phyloP scores from a whole-genome alignment of 2,888 invertebrate species.

The Trachelus stipa region DNA sequence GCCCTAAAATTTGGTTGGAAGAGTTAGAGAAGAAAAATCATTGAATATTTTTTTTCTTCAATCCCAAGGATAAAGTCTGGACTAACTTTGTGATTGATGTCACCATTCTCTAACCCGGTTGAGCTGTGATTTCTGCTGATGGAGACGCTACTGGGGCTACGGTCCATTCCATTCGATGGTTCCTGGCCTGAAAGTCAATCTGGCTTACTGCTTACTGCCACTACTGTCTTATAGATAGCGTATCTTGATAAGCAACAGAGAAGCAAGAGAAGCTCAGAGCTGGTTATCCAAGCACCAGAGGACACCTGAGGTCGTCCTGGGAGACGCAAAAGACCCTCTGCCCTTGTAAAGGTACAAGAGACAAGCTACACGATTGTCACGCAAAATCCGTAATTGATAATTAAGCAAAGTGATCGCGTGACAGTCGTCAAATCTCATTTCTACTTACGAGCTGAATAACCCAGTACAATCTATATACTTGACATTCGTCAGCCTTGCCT shows the following conservation, averaged over 20 bases:
- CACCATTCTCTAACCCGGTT: conserved; percentile 69
- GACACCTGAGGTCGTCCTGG: background rate
- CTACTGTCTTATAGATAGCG: background rate
- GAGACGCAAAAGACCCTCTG: background rate
- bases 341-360: background rate
- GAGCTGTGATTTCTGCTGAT: conserved; percentile 85
- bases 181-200: conserved; percentile 68
- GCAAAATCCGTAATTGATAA: background rate
- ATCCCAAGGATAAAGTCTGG: background rate
- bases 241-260: background rate
- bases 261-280: background rate
- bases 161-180: conserved; percentile 70
- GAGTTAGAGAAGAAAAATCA: background rate
- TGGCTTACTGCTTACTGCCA: conserved; percentile 60
- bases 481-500: background rate
- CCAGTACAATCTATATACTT: background rate
- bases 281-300: background rate
- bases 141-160: conserved; percentile 85
- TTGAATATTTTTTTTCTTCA: background rate
- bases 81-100: conserved; percentile 73
- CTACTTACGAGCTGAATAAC: background rate
- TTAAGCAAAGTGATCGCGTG: background rate
- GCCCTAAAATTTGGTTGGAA: conserved; percentile 68
- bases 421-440: background rate
- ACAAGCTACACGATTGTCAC: background rate